Evolutionary conservation across 2,113 vertebrate species (phyloP).

Genomic region (Xyliphius kryptos): DNA sequence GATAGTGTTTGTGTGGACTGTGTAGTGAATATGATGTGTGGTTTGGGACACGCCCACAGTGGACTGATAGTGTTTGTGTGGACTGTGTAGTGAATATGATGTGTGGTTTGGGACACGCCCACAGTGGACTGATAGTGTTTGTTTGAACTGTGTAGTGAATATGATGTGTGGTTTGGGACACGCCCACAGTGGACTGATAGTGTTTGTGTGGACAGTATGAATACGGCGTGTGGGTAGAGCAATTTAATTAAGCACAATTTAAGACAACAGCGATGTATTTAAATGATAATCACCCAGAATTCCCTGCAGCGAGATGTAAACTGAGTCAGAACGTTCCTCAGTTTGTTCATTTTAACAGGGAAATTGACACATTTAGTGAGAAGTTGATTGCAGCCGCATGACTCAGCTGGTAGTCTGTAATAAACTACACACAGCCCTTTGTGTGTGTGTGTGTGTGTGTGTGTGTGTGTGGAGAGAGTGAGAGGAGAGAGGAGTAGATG

Average conservation of each 20-base stretch:
- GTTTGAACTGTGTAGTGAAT: too few species aligned
- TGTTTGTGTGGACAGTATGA: too few species aligned
- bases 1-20: too few species aligned
- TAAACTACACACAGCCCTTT: too few species aligned
- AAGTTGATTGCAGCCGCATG: constrained; percentile 51
- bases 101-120: too few species aligned
- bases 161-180: too few species aligned
- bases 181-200: too few species aligned
- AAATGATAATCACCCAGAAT: constrained; percentile 13
- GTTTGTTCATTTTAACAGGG: constrained; percentile 44
- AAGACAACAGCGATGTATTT: not conserved
- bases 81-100: not conserved
- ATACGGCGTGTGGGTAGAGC: not conserved
- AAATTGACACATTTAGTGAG: constrained; percentile 42
- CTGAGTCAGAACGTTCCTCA: constrained; percentile 44
- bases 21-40: too few species aligned
- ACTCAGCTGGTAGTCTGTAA: constrained; percentile 46
- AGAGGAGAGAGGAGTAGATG: not conserved
- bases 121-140: too few species aligned
- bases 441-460: constrained; percentile 37
- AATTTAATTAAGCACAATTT: not conserved
- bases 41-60: too few species aligned
- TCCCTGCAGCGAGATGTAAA: constrained; percentile 34
- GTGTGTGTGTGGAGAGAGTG: too few species aligned
- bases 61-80: not conserved